Conservation (phyloP, 35 echinoderm and acorn worm genomes). For the Strongylocentrotus purpuratus region DNA sequence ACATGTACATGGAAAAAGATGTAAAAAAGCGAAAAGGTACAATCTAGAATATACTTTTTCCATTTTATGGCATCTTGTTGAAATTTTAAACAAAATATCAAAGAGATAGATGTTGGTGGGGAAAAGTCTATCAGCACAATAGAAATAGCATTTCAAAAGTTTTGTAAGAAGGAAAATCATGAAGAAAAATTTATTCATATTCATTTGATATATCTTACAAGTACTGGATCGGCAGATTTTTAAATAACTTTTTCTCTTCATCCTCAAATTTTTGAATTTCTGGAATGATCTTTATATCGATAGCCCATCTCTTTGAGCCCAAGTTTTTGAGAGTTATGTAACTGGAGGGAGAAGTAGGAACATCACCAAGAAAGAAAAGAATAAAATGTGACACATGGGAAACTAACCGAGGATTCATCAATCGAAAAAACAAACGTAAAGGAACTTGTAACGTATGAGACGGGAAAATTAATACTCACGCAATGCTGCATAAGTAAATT, state of each 20-base stretch:
- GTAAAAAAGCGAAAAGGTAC: no score
- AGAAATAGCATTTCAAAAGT: neutral
- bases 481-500: neutral
- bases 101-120: no score
- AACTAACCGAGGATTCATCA: neutral
- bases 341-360: neutral
- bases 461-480: no score
- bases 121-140: neutral
- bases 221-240: neutral
- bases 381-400: neutral
- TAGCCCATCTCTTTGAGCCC: neutral
- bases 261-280: neutral
- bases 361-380: neutral
- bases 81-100: no score
- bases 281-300: no score
- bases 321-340: neutral
- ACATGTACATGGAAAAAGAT: no score
- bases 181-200: neutral
- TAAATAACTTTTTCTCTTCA: neutral
- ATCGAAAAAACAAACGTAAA: neutral
- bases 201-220: neutral
- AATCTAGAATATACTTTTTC: no score
- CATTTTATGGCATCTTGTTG: no score
- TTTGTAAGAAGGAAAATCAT: neutral
- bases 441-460: neutral